Evolutionary conservation across 1,140 invertebrate species (phyloP), one percentile per base, ranked within the genome.

Genomic region (Zaprionus davidi): DNA sequence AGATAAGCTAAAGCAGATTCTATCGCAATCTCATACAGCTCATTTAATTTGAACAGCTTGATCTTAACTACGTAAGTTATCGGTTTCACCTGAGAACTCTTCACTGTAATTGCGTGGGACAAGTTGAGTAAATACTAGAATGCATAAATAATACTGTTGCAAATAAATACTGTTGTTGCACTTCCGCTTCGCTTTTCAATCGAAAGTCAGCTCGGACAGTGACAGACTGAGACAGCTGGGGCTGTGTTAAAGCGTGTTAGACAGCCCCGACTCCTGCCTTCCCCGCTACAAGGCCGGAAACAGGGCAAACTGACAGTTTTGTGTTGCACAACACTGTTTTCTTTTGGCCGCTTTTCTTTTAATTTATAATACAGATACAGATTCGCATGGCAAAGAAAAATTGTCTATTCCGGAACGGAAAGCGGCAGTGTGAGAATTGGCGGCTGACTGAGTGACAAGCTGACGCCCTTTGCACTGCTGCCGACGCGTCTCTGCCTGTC

Each of bases 281-380:
- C 63, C 51, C 55, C 69, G 58, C 67, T 9, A 11, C 46, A 34
- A 20, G 51, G 36, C 70, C 70, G 55, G 57, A 56, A 69, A 46
- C 41, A 46, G n/a, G 73, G 63, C 66, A 67, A 71, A 77, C 82
- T 83, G 80, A 87, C 82, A 85, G 75, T 82, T 87, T 79, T 86
- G 76, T 79, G 79, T 79, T 82, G 83, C 79, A 86, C 79, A 86
- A 80, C 79, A 15, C 36, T 73, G 55, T 81, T 78, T 38, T 72
- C 53, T 67, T 51, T 49, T 38, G 12, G 26, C 15, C 34, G 36
- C 20, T 57, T 28, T 46, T 31, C 59, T 38, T 74, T 57, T 70
- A 63, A 70, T 74, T 70, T 70, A 53, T 46, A 49, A 36, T 44
- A 44, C 80, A 78, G 36, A 64, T 75, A 70, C 41, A 59, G 36